Evolutionary conservation across 2,797 vertebrate species (phyloP), one percentile per base, ranked within the genome.

Genomic region (Lophius americanus): DNA sequence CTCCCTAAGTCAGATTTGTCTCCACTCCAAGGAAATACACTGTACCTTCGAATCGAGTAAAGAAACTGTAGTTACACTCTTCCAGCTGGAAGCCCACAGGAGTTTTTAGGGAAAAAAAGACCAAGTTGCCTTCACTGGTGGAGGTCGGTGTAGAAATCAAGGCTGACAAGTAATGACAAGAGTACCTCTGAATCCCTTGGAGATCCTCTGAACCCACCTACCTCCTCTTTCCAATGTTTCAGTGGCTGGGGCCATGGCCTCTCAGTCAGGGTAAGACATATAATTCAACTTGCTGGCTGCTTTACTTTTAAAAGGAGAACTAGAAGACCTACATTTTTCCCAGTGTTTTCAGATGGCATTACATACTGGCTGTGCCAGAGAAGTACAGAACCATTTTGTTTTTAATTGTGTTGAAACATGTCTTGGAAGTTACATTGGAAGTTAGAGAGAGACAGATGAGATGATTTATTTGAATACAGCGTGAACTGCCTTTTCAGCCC

Each of bases 231-330:
- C 92, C 91, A 92, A 94, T 95, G 94, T 91, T 92, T 93, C 89
- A 89, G 79, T 93, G 89, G 88, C 90, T 83, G 85, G 88, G 92
- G 89, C 90, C 91, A 94, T 94, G 93, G 94, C 92, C 93, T 94
- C 92, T 91, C 92, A 92, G 92, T 89, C 93, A 93, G 94, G 93
- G 94, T 95, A 94, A 95, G 94, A 87, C 79, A 82, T 82, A 70
- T 23, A 23, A 23, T 60, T 85, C 60, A 68, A 76, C 70, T 85
- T 82, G 76, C 85, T 88, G 76, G 78, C 67, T 85, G 60, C 73
- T 87, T 84, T 59, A 63, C 72, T 80, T 47, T 10, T 2, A 41
- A 41, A 11, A 12, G 23, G 23, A 23, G 23, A 23, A 23, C 23
- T 76, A 36, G 51, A n/a, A 50, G 38, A 68, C 42, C 54, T 48